Conservation (phyloP, 1,140 invertebrate species). For the Paralvinella palmiformis region DNA sequence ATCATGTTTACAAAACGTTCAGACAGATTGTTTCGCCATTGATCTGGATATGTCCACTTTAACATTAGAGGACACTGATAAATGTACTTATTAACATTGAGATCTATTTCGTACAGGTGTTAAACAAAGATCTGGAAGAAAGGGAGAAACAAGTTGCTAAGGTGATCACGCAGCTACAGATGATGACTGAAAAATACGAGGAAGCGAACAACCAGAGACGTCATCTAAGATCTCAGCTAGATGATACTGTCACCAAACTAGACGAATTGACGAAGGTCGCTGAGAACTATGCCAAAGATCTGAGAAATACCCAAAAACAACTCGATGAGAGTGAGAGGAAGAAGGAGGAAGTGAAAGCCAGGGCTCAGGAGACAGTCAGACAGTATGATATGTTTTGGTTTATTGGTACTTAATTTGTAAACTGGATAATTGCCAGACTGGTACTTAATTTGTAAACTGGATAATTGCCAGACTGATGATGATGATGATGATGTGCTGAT, state of each 20-base stretch:
- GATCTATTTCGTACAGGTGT: constrained; percentile 29
- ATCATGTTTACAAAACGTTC: too few relatives aligned
- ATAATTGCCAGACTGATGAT: neutral
- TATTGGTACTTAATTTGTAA: neutral
- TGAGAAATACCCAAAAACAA: constrained; percentile 32
- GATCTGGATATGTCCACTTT: too few relatives aligned
- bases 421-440: neutral
- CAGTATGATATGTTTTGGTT: constrained; percentile 34
- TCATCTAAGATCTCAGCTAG: constrained; percentile 31
- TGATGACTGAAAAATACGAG: constrained; percentile 36
- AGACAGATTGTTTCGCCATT: too few relatives aligned
- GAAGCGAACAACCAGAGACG: constrained; percentile 33
- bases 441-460: neutral
- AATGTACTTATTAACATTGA: too few relatives aligned
- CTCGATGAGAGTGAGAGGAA: constrained; percentile 38
- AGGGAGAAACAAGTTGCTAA: constrained; percentile 42
- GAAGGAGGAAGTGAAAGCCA: constrained; percentile 42
- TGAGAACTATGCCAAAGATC: constrained; percentile 33
- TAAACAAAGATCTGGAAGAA: constrained; percentile 44
- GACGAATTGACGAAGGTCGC: constrained; percentile 29
- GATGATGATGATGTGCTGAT: neutral
- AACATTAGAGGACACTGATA: too few relatives aligned
- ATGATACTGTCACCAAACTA: constrained; percentile 32
- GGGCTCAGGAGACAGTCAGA: constrained; percentile 45
- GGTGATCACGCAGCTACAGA: constrained; percentile 40